A percentile compares a stretch with the other conserved stretches of the same genome.
Conservation (phyloP, 2,888 invertebrate genomes). For the Choreutis nemorana region DNA sequence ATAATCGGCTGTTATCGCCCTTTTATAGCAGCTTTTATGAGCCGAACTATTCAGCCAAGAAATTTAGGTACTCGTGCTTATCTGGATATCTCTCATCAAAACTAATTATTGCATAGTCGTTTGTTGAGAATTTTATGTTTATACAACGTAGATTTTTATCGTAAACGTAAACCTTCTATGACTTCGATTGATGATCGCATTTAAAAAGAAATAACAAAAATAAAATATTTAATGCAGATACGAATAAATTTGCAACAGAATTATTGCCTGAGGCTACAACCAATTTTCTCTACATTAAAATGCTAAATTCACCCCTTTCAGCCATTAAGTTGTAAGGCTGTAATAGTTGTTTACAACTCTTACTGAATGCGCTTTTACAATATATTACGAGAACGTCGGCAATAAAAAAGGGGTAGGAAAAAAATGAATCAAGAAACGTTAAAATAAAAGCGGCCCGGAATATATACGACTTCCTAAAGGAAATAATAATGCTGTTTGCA, state of each 20-base stretch:
- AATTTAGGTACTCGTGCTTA: slow-evolving; percentile 46
- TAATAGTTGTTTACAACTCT: slow-evolving; percentile 63
- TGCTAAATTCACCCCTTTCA: slow-evolving; percentile 21
- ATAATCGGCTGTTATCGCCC: slow-evolving; percentile 65
- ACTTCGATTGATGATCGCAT: too few relatives aligned
- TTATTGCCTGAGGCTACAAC: too few relatives aligned
- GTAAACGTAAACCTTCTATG: too few relatives aligned
- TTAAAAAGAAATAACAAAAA: too few relatives aligned
- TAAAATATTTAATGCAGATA: too few relatives aligned
- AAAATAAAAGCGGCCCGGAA: slow-evolving; percentile 61
- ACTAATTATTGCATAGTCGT: slow-evolving; percentile 31
- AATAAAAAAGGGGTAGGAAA: slow-evolving; percentile 60
- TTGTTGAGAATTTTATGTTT: background rate
- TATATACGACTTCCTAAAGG: slow-evolving; percentile 67
- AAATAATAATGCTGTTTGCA: slow-evolving; percentile 69
- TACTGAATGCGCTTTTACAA: slow-evolving; percentile 56
- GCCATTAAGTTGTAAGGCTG: slow-evolving; percentile 38
- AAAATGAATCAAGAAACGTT: slow-evolving; percentile 54
- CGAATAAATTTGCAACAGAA: too few relatives aligned
- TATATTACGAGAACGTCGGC: slow-evolving; percentile 61
- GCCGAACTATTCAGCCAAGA: slow-evolving; percentile 61
- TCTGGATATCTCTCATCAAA: slow-evolving; percentile 38
- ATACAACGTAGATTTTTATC: too few relatives aligned
- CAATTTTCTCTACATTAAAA: too few relatives aligned
- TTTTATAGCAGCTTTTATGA: slow-evolving; percentile 66